Conservation (phyloP, 2,113 vertebrate genomes). For the Plectropomus leopardus region DNA sequence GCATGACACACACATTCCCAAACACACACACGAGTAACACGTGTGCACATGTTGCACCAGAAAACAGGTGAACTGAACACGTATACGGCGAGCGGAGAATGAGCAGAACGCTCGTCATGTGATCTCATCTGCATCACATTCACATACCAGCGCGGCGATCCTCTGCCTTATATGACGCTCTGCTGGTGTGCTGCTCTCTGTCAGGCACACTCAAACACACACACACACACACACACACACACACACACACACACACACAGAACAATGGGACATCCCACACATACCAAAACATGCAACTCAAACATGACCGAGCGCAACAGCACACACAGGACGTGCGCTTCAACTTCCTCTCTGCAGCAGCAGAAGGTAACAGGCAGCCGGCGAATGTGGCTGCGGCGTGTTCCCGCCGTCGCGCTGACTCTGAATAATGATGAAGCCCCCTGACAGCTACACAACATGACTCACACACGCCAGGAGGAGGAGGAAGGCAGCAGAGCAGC, state of each 20-base stretch:
- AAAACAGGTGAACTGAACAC: neutral
- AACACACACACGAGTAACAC: neutral
- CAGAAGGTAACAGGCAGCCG: neutral
- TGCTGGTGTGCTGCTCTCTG: conserved; percentile 7
- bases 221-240: neutral
- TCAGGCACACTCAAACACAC: conserved; percentile 4
- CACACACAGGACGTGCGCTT: neutral
- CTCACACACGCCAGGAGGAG: conserved; percentile 23
- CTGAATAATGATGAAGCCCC: conserved; percentile 50
- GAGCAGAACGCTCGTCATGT: neutral
- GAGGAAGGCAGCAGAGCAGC: conserved; percentile 1
- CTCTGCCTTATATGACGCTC: conserved; percentile 12
- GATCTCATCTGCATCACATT: neutral
- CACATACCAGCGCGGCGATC: neutral
- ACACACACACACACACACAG: neutral
- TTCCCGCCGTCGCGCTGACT: conserved; percentile 4
- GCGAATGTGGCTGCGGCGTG: neutral
- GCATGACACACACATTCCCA: conserved; percentile 13
- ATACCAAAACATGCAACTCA: neutral
- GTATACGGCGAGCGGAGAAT: neutral
- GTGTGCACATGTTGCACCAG: conserved; percentile 2
- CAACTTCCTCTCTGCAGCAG: conserved; percentile 31
- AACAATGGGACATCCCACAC: neutral
- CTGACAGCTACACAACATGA: conserved; percentile 45
- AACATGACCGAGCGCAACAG: neutral